Conservation (phyloP, 2,113 vertebrate genomes). For the Taxidea taxus region DNA sequence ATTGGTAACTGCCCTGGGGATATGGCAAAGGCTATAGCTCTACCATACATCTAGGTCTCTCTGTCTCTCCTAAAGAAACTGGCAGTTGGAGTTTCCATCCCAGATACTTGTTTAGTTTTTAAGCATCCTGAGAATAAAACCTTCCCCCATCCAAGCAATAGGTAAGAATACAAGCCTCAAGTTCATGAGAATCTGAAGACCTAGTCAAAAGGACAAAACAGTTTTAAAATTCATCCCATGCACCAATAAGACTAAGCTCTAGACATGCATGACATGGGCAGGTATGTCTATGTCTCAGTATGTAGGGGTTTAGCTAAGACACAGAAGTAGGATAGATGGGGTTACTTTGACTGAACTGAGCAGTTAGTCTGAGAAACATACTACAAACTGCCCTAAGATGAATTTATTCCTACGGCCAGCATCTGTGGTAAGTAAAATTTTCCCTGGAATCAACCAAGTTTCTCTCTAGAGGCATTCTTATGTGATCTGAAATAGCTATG, state of each 20-base stretch:
- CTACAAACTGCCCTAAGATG: background rate
- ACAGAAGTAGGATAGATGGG: background rate
- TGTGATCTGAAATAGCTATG: conserved; percentile 12
- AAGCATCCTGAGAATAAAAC: background rate
- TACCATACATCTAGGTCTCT: background rate
- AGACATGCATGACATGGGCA: background rate
- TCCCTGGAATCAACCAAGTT: background rate
- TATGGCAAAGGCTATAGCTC: background rate
- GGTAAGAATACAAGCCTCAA: background rate
- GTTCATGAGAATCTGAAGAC: background rate
- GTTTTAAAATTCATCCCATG: background rate
- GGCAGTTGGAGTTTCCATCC: background rate
- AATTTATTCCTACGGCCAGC: background rate
- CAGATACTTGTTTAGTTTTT: background rate
- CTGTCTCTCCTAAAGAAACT: background rate
- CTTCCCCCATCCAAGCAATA: background rate
- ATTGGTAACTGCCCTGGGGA: background rate
- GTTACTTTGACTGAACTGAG: background rate
- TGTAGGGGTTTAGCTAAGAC: background rate
- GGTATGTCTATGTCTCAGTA: too few species aligned
- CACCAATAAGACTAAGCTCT: background rate
- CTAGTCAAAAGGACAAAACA: background rate
- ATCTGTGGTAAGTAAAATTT: background rate
- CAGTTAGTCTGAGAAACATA: background rate
- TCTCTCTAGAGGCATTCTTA: background rate